A percentile compares a stretch with the other conserved stretches of the same genome.
These are phyloP conservation scores for Chelon auratus DNA, from an alignment of 2,797 vertebrate genomes.

Conservation along the genomic window DNA sequence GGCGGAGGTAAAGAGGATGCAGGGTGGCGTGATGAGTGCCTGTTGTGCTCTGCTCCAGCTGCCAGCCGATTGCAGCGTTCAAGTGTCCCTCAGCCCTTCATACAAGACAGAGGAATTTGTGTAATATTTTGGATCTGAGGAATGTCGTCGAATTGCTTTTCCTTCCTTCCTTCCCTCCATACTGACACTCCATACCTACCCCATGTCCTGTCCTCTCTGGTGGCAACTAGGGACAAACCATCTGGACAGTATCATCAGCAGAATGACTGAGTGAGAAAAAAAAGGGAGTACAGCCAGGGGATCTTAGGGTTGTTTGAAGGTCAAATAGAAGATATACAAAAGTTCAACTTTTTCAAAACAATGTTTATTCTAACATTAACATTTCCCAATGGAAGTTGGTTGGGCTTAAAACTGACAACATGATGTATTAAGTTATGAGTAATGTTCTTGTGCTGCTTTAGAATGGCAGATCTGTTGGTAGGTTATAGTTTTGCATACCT, in stretches of 20 bases:
- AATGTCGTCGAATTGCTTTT: slow-evolving; percentile 27
- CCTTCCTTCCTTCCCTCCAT: slow-evolving; percentile 21
- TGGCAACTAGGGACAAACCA: slow-evolving; percentile 47
- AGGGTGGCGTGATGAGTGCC: slow-evolving; percentile 53
- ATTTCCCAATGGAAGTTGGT: no score
- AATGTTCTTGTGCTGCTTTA: no score
- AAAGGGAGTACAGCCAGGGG: neutral
- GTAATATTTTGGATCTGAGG: slow-evolving; percentile 65
- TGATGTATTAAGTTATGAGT: no score
- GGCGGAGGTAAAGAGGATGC: slow-evolving; percentile 55
- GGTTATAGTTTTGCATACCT: neutral
- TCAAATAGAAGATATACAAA: slow-evolving; percentile 15
- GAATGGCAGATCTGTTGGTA: neutral
- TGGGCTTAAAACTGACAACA: no score
- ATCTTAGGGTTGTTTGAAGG: slow-evolving; percentile 24
- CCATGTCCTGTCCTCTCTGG: slow-evolving; percentile 28
- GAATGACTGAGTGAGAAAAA: slow-evolving; percentile 23
- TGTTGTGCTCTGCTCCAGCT: slow-evolving; percentile 65
- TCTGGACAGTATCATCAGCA: slow-evolving; percentile 31
- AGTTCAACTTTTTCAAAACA: no score
- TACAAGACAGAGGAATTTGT: slow-evolving; percentile 39
- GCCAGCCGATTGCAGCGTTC: slow-evolving; percentile 68
- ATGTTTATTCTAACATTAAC: no score
- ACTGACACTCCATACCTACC: slow-evolving; percentile 18
- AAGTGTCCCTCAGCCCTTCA: slow-evolving; percentile 60